Conservation (phyloP, 2,113 vertebrate genomes). For the Eudyptes chrysolophus region DNA sequence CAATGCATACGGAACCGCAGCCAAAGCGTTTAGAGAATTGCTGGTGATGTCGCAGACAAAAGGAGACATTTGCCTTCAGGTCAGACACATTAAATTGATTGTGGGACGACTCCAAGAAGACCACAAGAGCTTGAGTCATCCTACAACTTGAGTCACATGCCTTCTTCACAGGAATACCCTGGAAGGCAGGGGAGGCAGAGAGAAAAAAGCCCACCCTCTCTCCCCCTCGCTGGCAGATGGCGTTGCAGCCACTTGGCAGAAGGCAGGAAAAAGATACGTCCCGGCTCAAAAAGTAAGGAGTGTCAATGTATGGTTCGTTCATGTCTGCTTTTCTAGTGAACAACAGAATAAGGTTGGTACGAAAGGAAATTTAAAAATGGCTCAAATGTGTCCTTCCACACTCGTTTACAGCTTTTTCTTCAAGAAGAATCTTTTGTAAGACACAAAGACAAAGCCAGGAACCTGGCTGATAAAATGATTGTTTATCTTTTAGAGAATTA, state of each 20-base stretch:
- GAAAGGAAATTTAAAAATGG: neutral
- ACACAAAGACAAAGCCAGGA: neutral
- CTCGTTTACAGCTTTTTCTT: neutral
- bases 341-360: neutral
- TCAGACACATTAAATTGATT: slow-evolving; percentile 38
- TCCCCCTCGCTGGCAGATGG: slow-evolving; percentile 6
- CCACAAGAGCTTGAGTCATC: slow-evolving; percentile 46
- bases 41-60: neutral
- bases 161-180: slow-evolving; percentile 34
- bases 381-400: neutral
- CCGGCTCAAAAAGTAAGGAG: neutral
- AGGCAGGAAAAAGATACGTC: neutral
- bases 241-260: neutral
- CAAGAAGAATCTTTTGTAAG: neutral
- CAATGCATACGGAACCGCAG: neutral
- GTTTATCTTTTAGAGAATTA: neutral
- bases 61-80: slow-evolving; percentile 16
- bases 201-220: neutral
- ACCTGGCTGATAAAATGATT: neutral
- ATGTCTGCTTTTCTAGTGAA: neutral
- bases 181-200: neutral
- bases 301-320: neutral
- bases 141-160: slow-evolving; percentile 25
- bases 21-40: neutral
- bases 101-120: slow-evolving; percentile 24